Conservation (phyloP, 2,797 vertebrate genomes). For the Lycodopsis pacificus region DNA sequence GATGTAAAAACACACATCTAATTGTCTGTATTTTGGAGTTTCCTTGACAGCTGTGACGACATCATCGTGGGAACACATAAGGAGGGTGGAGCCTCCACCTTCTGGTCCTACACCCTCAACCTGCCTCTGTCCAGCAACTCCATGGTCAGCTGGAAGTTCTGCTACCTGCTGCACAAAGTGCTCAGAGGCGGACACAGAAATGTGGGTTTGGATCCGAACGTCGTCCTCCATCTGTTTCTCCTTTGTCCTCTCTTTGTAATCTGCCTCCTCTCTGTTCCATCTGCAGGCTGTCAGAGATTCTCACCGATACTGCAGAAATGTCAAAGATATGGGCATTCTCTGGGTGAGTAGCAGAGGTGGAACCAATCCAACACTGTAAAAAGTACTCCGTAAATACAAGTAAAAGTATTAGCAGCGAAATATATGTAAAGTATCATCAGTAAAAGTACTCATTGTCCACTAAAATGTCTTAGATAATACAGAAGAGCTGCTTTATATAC, state of each 20-base stretch:
- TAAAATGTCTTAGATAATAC: neutral
- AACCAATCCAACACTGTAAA: neutral
- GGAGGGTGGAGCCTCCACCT: constrained; percentile 93
- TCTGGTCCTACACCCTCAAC: constrained; percentile 94
- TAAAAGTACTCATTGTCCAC: neutral
- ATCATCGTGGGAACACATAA: constrained; percentile 95
- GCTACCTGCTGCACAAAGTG: constrained; percentile 95
- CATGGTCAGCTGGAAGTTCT: constrained; percentile 98
- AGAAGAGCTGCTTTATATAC: too few species aligned
- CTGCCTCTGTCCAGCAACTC: constrained; percentile 94
- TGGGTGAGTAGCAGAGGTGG: constrained; percentile 87
- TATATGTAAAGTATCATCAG: neutral
- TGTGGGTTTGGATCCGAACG: constrained; percentile 51
- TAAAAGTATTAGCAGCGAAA: neutral
- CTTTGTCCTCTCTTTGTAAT: neutral
- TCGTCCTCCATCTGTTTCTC: neutral
- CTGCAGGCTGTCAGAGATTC: constrained; percentile 91
- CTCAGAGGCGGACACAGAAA: constrained; percentile 91
- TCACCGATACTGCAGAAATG: constrained; percentile 87
- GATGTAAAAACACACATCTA: neutral
- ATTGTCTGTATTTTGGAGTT: constrained; percentile 28
- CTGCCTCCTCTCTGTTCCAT: constrained; percentile 7
- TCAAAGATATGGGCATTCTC: constrained; percentile 90
- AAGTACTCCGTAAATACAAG: neutral
- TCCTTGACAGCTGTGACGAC: constrained; percentile 86